phyloP scores from a whole-genome alignment of 2,113 vertebrate species.

The Fukomys damarensis region DNA sequence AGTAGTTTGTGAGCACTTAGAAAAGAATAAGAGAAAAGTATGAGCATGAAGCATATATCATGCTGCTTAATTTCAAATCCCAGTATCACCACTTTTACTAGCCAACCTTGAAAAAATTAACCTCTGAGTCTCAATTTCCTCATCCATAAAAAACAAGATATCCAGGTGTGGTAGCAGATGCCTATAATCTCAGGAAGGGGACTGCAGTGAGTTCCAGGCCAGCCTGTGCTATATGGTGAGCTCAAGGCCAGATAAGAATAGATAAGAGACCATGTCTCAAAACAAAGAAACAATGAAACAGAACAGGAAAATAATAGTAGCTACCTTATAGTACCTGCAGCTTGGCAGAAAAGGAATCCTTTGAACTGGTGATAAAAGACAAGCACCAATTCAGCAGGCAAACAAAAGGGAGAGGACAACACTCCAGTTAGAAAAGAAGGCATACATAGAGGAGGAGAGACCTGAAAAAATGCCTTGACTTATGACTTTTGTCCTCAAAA shows the following conservation, averaged over 20 bases:
- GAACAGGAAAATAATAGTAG: slow-evolving; percentile 2
- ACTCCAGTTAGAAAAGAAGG: neutral
- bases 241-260: neutral
- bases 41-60: neutral
- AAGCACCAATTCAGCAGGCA: neutral
- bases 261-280: neutral
- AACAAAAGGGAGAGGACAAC: neutral
- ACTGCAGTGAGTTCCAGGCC: neutral
- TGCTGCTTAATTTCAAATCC: neutral
- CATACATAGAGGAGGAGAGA: neutral
- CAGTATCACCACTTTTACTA: neutral
- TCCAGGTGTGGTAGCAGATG: neutral
- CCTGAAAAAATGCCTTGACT: neutral
- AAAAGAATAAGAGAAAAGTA: neutral
- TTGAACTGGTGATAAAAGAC: slow-evolving; percentile 39
- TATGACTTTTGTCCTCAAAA: neutral
- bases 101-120: slow-evolving; percentile 30
- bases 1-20: neutral
- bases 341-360: slow-evolving; percentile 20
- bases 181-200: neutral
- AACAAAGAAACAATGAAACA: neutral
- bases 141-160: slow-evolving; percentile 37
- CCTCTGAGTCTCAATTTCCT: slow-evolving; percentile 35
- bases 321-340: neutral
- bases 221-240: neutral